These are phyloP conservation scores for Dromaius novaehollandiae DNA, from an alignment of 2,113 vertebrate species.

Conservation along the genomic window DNA sequence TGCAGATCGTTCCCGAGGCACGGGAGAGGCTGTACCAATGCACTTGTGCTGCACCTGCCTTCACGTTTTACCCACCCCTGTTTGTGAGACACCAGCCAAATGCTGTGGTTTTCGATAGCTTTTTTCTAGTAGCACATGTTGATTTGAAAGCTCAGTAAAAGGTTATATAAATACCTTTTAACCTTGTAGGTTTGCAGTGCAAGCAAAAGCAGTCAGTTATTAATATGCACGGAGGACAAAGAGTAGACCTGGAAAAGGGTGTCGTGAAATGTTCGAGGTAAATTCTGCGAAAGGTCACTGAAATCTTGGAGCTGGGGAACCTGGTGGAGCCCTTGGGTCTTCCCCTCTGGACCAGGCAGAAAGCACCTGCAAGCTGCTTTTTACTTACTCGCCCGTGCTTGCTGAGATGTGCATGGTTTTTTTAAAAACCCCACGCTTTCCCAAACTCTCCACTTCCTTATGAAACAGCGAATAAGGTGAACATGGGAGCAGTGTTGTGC, in stretches of 20 bases:
- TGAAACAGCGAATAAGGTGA: background rate
- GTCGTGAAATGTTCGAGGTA: background rate
- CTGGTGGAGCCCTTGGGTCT: fast-evolving
- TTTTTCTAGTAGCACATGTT: background rate
- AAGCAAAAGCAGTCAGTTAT: background rate
- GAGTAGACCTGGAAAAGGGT: no score
- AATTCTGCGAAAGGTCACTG: background rate
- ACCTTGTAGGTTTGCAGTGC: background rate
- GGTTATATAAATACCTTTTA: background rate
- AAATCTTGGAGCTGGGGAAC: background rate
- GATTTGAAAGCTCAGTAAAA: background rate
- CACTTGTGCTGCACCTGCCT: background rate
- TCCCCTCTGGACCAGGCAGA: fast-evolving
- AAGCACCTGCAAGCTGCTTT: background rate
- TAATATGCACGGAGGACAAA: no score
- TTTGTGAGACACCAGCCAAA: background rate
- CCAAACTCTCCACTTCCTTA: no score
- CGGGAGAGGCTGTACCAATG: background rate
- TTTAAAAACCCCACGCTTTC: background rate
- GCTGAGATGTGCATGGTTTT: background rate
- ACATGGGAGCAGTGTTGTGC: background rate
- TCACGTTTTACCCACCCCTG: background rate
- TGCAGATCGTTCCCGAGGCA: background rate
- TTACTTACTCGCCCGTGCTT: background rate
- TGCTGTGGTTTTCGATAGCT: background rate